Conservation (phyloP, 2,888 invertebrate genomes). For the Rhagonycha lutea region DNA sequence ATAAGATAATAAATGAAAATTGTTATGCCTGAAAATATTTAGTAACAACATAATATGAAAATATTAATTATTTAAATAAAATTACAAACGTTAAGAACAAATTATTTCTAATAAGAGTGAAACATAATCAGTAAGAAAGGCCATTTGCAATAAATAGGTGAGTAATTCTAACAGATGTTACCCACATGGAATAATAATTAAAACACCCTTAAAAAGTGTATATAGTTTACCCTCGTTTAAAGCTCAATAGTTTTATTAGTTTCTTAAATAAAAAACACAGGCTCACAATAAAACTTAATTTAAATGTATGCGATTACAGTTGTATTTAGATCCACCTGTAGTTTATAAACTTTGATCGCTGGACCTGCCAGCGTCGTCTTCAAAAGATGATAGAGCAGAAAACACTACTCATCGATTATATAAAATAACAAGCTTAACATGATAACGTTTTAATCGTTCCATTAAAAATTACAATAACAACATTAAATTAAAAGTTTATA, state of each 20-base stretch:
- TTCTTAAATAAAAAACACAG: constrained; percentile 51
- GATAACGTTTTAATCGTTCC: constrained; percentile 55
- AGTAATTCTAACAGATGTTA: constrained; percentile 46
- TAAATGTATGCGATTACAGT: constrained; percentile 47
- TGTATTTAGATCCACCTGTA: constrained; percentile 51
- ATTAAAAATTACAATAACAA: constrained; percentile 56
- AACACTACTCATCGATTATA: constrained; percentile 39
- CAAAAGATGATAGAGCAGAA: constrained; percentile 24
- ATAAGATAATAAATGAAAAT: constrained; percentile 12
- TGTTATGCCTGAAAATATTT: constrained; percentile 55
- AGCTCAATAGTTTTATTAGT: constrained; percentile 45
- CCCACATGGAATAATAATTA: constrained; percentile 49
- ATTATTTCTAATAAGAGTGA: constrained; percentile 48
- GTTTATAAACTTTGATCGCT: constrained; percentile 45
- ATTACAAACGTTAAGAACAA: constrained; percentile 53
- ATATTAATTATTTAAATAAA: constrained; percentile 54
- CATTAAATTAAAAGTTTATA: constrained; percentile 51
- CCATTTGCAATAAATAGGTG: constrained; percentile 49
- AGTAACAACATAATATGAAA: constrained; percentile 55
- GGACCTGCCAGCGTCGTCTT: constrained; percentile 42
- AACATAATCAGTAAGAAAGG: constrained; percentile 43
- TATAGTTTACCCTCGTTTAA: constrained; percentile 54
- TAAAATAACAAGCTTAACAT: constrained; percentile 56
- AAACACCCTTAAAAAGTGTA: constrained; percentile 46
- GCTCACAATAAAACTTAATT: constrained; percentile 51